These are phyloP conservation scores for Gallinago nigripennis DNA, from an alignment of 2,797 vertebrate genomes.

Conservation along the genomic window DNA sequence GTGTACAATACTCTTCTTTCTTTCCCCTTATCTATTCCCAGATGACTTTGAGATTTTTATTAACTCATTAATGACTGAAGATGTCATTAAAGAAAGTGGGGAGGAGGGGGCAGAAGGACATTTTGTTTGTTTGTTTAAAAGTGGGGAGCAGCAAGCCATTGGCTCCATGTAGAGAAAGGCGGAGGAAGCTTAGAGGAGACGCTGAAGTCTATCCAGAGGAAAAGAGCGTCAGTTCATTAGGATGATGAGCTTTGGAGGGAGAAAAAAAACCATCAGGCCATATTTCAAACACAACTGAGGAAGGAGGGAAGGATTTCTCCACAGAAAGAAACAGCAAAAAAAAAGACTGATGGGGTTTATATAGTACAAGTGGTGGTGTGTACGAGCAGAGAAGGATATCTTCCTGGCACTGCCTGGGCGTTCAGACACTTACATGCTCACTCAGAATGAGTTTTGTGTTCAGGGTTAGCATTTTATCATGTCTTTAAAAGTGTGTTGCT, in stretches of 20 bases:
- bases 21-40: slow-evolving; percentile 92
- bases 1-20: slow-evolving; percentile 94
- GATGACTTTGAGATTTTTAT: slow-evolving; percentile 99
- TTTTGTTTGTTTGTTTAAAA: slow-evolving; percentile 62
- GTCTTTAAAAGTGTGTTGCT: background rate
- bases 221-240: background rate
- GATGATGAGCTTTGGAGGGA: background rate
- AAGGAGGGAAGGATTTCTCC: background rate
- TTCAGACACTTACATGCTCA: background rate
- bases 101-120: background rate
- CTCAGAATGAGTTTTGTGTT: background rate
- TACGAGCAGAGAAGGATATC: background rate
- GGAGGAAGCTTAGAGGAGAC: background rate
- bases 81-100: slow-evolving; percentile 86
- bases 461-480: background rate
- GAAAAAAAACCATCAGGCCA: background rate
- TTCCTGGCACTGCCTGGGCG: background rate
- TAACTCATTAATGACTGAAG: slow-evolving; percentile 98
- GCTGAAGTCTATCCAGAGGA: background rate
- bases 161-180: background rate
- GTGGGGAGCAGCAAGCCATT: slow-evolving; percentile 30
- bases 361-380: background rate
- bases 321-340: background rate
- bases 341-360: background rate
- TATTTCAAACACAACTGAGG: background rate